A percentile compares a stretch with the other conserved stretches of the same genome.
Conservation (phyloP, 2,113 vertebrate species). For the Zosterops japonicus region DNA sequence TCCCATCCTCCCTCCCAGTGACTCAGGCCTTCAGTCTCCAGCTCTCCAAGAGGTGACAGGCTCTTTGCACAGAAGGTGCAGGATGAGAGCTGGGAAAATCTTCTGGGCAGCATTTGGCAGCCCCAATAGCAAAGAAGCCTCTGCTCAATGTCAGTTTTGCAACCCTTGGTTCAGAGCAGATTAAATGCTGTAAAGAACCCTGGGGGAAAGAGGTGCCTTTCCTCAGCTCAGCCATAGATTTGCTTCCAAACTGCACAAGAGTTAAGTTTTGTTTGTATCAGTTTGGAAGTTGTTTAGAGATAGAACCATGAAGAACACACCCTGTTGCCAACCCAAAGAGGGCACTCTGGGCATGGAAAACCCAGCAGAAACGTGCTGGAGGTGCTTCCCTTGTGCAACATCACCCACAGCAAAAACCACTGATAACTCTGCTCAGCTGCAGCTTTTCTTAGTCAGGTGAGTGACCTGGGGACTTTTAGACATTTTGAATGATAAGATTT, state of each 20-base stretch:
- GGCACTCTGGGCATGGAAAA: conserved; percentile 6
- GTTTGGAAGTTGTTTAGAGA: not conserved
- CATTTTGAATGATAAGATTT: not conserved
- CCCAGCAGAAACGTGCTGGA: not conserved
- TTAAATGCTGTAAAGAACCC: not conserved
- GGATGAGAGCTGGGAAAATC: not conserved
- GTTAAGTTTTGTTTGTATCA: fast-evolving
- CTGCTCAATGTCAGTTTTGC: not conserved
- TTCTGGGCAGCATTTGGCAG: not conserved
- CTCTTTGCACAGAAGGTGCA: not conserved
- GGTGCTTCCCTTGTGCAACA: not conserved
- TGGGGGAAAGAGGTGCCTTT: not conserved
- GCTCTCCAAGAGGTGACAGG: not conserved
- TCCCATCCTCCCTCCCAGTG: not conserved
- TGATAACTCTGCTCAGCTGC: fast-evolving
- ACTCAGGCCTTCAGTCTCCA: not conserved
- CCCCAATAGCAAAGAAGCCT: not conserved
- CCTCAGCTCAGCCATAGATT: not conserved
- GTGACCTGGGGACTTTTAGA: not conserved
- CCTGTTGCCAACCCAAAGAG: conserved; percentile 15
- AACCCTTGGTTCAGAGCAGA: not conserved
- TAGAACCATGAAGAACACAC: not conserved
- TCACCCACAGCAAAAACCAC: not conserved
- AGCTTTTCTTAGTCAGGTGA: not conserved
- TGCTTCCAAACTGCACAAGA: not conserved